Base-by-base conservation (phyloP, 2,888 invertebrate species). In the Plusia festucae region DNA sequence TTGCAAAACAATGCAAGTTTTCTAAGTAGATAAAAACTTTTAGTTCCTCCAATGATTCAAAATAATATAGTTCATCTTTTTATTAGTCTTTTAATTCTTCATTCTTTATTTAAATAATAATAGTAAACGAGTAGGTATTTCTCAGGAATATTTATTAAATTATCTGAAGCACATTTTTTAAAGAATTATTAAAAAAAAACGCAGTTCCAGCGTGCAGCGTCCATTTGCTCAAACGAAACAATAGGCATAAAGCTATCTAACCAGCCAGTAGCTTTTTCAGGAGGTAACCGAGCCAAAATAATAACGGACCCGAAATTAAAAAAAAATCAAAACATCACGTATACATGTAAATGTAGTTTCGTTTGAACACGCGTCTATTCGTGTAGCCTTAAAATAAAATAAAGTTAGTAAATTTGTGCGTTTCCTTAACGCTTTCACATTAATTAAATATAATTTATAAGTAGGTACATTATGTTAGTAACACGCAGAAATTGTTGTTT, bases 261-360 rank as follows among this genome's bases (percentile, higher is more conserved):
- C 18, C 32, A 54, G 49, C 49, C 53, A 22, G 15, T 46, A 60
- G 53, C 67, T 49, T 54, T 78, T 69, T 2, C 56, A 52, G 65
- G 52, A 56, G 61, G 40, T 61, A 65, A 70, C 69, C 18, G 46
- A 65, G 54, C 24, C 24, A 52, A 20, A 59, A 53, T 60, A 75
- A 68, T 46, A 34, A 34, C 49, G 65, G 34, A 71, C 76, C 71
- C 77, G 73, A 87, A 85, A 88, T 85, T 86, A 76, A 80, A 84
- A 86, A 79, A 73, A 73, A 58, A 54, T 51, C 53, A 68, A 85
- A 82, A 79, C 59, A 66, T 80, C 75, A 73, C 61, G 80, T 79
- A 81, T 80, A 86, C 86, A 88, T 88, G 85, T 85, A 85, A 88
- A 88, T 87, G 76, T 61, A 75, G 81, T 83, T 84, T 81, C 83